A percentile compares a stretch with the other conserved stretches of the same genome.
These are phyloP conservation scores for Ornithorhynchus anatinus DNA, from an alignment of 2,113 vertebrate species.

Conservation along the genomic window DNA sequence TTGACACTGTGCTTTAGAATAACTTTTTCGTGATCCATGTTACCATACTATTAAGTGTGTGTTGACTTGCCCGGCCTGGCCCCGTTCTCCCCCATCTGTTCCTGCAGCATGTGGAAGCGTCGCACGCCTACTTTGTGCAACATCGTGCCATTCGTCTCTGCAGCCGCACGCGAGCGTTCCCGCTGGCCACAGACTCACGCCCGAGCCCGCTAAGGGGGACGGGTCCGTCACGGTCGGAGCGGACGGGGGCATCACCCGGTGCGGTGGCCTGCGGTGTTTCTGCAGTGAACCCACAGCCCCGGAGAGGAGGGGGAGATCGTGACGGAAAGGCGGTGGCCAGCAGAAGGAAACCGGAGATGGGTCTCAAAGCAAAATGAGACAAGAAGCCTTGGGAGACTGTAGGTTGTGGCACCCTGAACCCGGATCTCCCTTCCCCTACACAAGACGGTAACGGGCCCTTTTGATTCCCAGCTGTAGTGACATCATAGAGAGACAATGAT, in stretches of 20 bases:
- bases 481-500: conserved; percentile 47
- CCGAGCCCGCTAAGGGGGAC: no score
- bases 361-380: no score
- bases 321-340: no score
- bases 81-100: conserved; percentile 1
- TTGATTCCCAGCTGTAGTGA: conserved; percentile 41
- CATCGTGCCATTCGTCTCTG: neutral
- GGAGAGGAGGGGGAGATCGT: no score
- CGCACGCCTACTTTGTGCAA: conserved; percentile 23
- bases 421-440: neutral
- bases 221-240: no score
- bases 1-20: conserved; percentile 50
- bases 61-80: conserved; percentile 30
- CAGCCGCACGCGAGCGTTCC: conserved; percentile 3
- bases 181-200: neutral
- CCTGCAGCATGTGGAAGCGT: neutral
- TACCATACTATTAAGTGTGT: conserved; percentile 31
- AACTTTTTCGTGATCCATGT: conserved; percentile 42
- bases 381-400: no score
- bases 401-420: no score
- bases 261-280: no score
- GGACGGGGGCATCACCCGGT: no score
- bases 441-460: conserved; percentile 31
- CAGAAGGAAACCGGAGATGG: no score
- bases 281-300: no score